Conservation (phyloP, 2,888 invertebrate species). For the Phoenoteleia sp. region DNA sequence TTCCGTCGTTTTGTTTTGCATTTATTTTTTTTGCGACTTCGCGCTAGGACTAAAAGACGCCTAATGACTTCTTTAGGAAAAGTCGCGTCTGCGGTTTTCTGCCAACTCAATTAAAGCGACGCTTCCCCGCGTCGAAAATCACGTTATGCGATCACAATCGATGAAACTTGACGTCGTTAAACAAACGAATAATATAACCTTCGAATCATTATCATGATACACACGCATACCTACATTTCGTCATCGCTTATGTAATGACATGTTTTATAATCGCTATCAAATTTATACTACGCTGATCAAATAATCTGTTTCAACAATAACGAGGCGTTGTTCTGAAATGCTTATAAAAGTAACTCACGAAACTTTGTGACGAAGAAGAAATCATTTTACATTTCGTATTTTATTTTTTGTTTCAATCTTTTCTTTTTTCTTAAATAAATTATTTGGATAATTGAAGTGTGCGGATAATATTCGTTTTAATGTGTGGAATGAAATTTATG, state of each 20-base stretch:
- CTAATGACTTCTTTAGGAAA: background rate
- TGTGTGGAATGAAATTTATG: too few relatives aligned
- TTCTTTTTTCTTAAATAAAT: too few relatives aligned
- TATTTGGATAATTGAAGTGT: too few relatives aligned
- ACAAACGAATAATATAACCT: conserved; percentile 54
- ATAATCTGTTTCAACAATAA: conserved; percentile 61
- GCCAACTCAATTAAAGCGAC: background rate
- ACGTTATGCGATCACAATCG: conserved; percentile 55
- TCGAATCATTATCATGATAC: conserved; percentile 57
- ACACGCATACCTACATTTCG: conserved; percentile 51
- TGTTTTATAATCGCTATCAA: conserved; percentile 64
- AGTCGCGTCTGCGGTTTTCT: conserved; percentile 3
- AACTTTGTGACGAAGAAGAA: background rate
- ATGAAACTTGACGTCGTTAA: conserved; percentile 56
- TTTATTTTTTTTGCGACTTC: background rate
- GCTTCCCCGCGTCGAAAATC: conserved; percentile 35
- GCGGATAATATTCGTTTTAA: too few relatives aligned
- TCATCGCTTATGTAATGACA: conserved; percentile 58
- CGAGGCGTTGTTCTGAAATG: conserved; percentile 23
- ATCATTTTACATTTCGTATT: too few relatives aligned
- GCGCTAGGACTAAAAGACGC: background rate
- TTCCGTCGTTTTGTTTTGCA: background rate
- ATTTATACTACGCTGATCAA: conserved; percentile 65
- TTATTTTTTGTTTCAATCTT: too few relatives aligned
- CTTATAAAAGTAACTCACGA: conserved; percentile 21